A percentile compares a stretch with the other conserved stretches of the same genome.
These are phyloP conservation scores for Astyanax mexicanus DNA, from an alignment of 2,797 vertebrate genomes.

Conservation along the genomic window DNA sequence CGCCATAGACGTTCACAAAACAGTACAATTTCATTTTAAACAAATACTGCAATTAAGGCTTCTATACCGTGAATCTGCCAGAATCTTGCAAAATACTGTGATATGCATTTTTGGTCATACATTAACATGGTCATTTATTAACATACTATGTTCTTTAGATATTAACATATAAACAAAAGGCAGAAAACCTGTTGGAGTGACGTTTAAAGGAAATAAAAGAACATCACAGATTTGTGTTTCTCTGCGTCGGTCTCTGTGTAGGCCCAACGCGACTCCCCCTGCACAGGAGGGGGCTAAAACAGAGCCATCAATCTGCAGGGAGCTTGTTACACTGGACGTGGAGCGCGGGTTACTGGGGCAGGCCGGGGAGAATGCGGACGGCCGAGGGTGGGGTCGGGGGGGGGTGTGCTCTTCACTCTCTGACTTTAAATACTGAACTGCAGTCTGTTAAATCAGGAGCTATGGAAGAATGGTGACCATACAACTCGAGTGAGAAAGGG, in stretches of 20 bases:
- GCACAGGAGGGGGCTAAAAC: constrained; percentile 45
- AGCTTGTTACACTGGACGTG: constrained; percentile 68
- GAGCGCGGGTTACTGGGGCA: constrained; percentile 78
- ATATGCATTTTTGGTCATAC: too few relatives aligned
- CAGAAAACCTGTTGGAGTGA: constrained; percentile 7
- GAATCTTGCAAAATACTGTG: too few relatives aligned
- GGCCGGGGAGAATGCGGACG: constrained; percentile 44
- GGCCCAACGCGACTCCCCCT: constrained; percentile 46
- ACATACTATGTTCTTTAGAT: not conserved
- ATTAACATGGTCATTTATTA: too few relatives aligned
- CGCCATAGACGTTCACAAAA: too few relatives aligned
- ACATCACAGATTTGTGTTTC: constrained; percentile 54
- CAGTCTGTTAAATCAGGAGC: constrained; percentile 45
- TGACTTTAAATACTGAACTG: constrained; percentile 47
- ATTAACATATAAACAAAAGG: constrained; percentile 21
- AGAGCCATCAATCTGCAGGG: constrained; percentile 59
- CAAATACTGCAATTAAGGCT: too few relatives aligned
- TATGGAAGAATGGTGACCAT: constrained; percentile 44
- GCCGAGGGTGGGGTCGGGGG: constrained; percentile 68
- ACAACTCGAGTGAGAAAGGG: constrained; percentile 48
- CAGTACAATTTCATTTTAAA: too few relatives aligned
- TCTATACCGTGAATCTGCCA: too few relatives aligned
- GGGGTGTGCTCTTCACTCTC: constrained; percentile 54
- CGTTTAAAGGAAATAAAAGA: constrained; percentile 47
- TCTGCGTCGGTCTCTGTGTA: constrained; percentile 40